Percentiles rank a stretch among this genome's conserved stretches.
Conservation (phyloP, 1,140 invertebrate genomes). For the Hydropsyche tenuis region DNA sequence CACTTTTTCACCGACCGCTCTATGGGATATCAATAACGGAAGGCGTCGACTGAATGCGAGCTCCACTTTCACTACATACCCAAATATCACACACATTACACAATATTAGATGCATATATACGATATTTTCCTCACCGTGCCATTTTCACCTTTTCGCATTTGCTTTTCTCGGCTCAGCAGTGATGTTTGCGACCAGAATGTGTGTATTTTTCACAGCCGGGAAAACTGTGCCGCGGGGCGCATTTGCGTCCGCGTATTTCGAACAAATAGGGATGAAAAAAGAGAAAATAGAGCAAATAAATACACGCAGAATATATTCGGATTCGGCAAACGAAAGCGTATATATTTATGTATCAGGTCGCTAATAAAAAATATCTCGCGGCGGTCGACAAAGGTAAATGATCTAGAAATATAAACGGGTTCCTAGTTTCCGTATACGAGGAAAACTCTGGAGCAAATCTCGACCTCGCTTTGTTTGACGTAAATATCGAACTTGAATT, state of each 20-base stretch:
- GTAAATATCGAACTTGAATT: conserved; percentile 5
- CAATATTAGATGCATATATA: background rate
- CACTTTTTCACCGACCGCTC: background rate
- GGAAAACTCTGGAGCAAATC: background rate
- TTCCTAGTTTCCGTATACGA: background rate
- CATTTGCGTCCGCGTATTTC: conserved; percentile 1
- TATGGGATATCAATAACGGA: conserved; percentile 13
- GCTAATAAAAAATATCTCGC: conserved; percentile 2
- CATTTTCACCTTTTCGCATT: too few relatives aligned
- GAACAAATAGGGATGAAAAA: background rate
- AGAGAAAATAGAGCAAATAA: too few relatives aligned
- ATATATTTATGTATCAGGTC: too few relatives aligned
- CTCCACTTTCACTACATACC: background rate
- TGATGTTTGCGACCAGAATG: too few relatives aligned
- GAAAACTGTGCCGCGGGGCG: too few relatives aligned
- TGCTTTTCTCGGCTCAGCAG: too few relatives aligned
- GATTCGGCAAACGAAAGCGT: too few relatives aligned
- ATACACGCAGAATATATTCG: too few relatives aligned
- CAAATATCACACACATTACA: background rate
- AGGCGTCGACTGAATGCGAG: background rate
- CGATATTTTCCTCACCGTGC: background rate
- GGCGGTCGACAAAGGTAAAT: background rate
- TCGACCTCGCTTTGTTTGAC: background rate
- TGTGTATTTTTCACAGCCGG: too few relatives aligned
- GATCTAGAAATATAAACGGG: conserved; percentile 3